Evolutionary conservation across 2,888 invertebrate genomes (phyloP).

Genomic region (Priocnemis perturbator): DNA sequence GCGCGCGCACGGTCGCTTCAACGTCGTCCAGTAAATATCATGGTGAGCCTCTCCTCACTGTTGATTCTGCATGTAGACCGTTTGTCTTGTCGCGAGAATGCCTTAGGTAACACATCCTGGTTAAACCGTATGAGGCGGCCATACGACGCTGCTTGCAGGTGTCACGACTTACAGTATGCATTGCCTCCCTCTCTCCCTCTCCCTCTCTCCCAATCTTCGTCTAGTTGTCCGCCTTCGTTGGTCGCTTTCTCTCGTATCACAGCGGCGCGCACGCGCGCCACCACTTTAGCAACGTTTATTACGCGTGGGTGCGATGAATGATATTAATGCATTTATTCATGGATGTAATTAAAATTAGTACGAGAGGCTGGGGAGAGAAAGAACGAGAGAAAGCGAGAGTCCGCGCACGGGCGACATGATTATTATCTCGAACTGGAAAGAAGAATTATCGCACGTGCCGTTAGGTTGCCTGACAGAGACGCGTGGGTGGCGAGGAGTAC

Average conservation of each 20-base stretch:
- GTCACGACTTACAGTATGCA: constrained; percentile 29
- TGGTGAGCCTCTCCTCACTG: constrained; percentile 3
- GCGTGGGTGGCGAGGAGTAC: neutral
- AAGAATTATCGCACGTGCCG: constrained; percentile 52
- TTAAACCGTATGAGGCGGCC: constrained; percentile 29
- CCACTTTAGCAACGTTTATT: constrained; percentile 15
- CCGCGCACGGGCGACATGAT: constrained; percentile 42
- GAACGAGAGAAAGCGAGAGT: constrained; percentile 18
- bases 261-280: neutral
- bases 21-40: no score
- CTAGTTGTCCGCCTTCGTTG: neutral
- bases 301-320: constrained; percentile 37
- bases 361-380: constrained; percentile 16
- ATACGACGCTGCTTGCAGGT: constrained; percentile 35
- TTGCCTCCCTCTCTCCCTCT: constrained; percentile 15
- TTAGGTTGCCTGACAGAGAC: constrained; percentile 23
- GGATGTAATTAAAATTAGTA: constrained; percentile 54
- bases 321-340: constrained; percentile 57
- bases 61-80: constrained; percentile 25
- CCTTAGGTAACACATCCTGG: constrained; percentile 44
- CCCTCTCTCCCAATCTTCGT: neutral
- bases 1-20: constrained; percentile 6
- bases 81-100: constrained; percentile 44
- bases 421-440: constrained; percentile 51
- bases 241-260: no score